Percentiles rank a stretch among this genome's conserved stretches.
Conservation (phyloP, 2,797 vertebrate genomes). For the Scomberomorus guttatus region DNA sequence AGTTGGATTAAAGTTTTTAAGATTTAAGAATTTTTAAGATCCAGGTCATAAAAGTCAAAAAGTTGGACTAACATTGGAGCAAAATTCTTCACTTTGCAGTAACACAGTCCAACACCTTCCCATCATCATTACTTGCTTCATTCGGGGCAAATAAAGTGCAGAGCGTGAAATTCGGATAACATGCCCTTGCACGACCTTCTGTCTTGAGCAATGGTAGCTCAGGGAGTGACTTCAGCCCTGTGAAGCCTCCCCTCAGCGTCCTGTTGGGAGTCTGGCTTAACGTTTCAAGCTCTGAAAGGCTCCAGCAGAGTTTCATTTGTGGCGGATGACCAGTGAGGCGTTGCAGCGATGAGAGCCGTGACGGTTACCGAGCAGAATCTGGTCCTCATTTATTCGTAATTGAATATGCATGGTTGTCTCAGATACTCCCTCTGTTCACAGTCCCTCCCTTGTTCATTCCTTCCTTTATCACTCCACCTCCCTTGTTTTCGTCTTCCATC, state of each 20-base stretch:
- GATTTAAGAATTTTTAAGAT: too few species aligned
- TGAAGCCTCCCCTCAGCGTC: constrained; percentile 28
- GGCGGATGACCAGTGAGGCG: constrained; percentile 5
- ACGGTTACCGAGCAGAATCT: constrained; percentile 51
- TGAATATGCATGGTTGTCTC: constrained; percentile 42
- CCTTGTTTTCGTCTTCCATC: constrained; percentile 1
- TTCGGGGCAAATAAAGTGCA: not conserved
- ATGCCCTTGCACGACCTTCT: not conserved
- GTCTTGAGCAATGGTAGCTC: constrained; percentile 18
- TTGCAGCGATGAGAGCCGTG: not conserved
- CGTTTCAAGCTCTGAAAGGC: constrained; percentile 44
- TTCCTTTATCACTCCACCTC: not conserved
- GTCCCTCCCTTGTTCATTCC: not conserved
- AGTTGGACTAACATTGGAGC: not conserved
- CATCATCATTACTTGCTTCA: not conserved
- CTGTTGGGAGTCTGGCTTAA: constrained; percentile 39
- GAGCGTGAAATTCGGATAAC: constrained; percentile 28
- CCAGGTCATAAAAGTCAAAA: too few species aligned
- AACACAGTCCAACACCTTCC: not conserved
- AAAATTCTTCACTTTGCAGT: not conserved
- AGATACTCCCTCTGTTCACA: constrained; percentile 34
- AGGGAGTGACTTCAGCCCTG: not conserved
- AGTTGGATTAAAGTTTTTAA: too few species aligned
- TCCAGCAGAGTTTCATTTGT: constrained; percentile 36
- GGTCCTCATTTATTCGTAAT: constrained; percentile 57